Conservation (phyloP, 2,888 invertebrate species). For the Rhamnusium bicolor region DNA sequence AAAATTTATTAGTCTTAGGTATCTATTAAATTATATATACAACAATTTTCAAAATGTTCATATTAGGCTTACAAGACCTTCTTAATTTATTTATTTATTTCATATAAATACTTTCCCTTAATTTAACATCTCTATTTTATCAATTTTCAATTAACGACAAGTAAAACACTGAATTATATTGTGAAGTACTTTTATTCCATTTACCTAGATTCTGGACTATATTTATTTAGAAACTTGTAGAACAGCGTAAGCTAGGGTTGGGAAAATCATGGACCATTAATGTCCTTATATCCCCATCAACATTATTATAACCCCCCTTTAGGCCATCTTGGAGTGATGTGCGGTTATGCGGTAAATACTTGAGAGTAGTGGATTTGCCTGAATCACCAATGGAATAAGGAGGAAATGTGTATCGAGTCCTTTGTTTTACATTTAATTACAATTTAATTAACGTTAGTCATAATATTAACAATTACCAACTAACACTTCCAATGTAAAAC, state of each 20-base stretch:
- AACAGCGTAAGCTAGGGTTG: not conserved
- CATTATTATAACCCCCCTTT: slow-evolving; percentile 16
- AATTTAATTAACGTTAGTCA: not conserved
- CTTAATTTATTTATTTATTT: too few relatives aligned
- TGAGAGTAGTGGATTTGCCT: slow-evolving; percentile 22
- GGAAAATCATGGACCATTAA: slow-evolving; percentile 5
- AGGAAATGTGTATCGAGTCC: not conserved
- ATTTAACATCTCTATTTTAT: too few relatives aligned
- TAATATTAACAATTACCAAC: not conserved
- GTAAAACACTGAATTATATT: too few relatives aligned
- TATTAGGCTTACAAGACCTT: too few relatives aligned
- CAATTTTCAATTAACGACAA: not conserved
- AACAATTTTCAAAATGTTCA: too few relatives aligned
- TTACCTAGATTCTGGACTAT: not conserved
- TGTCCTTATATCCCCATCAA: slow-evolving; percentile 15
- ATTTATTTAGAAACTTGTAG: slow-evolving; percentile 2
- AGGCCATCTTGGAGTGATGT: slow-evolving; percentile 27
- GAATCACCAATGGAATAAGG: slow-evolving; percentile 7
- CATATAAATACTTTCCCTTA: too few relatives aligned
- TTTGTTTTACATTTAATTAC: not conserved
- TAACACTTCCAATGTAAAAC: too few relatives aligned
- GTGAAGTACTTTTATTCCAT: too few relatives aligned
- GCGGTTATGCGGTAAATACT: slow-evolving; percentile 21
- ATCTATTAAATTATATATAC: too few relatives aligned
- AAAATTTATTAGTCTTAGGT: too few relatives aligned